phyloP scores from a whole-genome alignment of 2,113 vertebrate genomes.

The Ibidorhyncha struthersii region DNA sequence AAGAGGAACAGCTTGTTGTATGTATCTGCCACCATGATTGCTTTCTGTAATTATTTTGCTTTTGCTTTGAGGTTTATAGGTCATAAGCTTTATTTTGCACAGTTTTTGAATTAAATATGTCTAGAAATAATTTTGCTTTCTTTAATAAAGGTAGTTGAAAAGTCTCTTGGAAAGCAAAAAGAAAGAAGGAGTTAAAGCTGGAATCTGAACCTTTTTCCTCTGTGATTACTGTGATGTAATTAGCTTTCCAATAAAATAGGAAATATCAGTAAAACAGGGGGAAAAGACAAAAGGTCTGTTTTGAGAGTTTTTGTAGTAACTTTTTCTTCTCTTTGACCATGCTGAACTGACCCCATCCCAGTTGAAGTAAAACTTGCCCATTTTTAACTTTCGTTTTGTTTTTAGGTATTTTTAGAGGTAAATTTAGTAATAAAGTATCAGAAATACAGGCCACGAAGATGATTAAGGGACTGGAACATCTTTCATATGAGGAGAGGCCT shows the following conservation, averaged over 20 bases:
- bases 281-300: not conserved
- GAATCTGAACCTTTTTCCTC: not conserved
- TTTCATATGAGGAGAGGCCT: not conserved
- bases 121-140: not conserved
- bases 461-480: not conserved
- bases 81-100: not conserved
- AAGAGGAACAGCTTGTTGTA: conserved; percentile 93
- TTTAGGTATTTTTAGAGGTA: not conserved
- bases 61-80: not conserved
- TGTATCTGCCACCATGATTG: conserved; percentile 64
- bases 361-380: not conserved
- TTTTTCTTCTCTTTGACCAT: not conserved
- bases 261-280: not conserved
- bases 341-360: not conserved
- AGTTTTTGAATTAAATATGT: not conserved
- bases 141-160: not conserved
- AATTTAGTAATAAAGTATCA: not conserved
- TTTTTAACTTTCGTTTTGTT: not conserved
- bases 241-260: not conserved
- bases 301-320: not conserved
- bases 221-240: not conserved
- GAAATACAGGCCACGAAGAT: not conserved
- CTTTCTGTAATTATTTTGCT: not conserved
- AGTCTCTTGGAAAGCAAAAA: not conserved
- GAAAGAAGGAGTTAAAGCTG: not conserved